phyloP scores from a whole-genome alignment of 2,113 vertebrate genomes.

The Onychostruthus taczanowskii region DNA sequence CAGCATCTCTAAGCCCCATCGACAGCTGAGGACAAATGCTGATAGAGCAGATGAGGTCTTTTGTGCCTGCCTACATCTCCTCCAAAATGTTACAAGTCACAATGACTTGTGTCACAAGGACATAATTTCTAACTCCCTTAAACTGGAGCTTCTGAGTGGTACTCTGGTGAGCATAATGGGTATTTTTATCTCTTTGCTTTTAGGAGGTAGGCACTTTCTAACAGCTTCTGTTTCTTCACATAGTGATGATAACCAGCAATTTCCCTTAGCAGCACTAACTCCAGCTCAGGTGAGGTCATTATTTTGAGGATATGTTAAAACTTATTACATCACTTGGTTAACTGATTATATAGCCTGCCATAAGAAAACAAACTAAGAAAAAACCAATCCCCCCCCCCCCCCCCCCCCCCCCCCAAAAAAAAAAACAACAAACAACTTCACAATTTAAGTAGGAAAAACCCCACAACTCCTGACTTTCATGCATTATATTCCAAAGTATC shows the following conservation, averaged over 20 bases:
- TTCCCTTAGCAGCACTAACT: not conserved
- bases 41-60: not conserved
- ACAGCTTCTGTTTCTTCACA: not conserved
- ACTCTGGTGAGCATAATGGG: not conserved
- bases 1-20: not conserved
- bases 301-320: not conserved
- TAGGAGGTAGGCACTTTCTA: not conserved
- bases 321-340: not conserved
- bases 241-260: not conserved
- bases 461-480: not conserved
- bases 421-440: not conserved
- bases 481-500: not conserved
- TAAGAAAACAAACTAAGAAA: not conserved
- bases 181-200: not conserved
- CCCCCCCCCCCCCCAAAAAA: not conserved
- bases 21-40: not conserved
- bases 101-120: not conserved
- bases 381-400: accelerated
- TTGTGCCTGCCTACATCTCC: not conserved
- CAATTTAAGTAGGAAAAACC: not conserved
- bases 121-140: not conserved
- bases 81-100: not conserved
- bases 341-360: not conserved
- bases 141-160: not conserved
- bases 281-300: not conserved